Evolutionary conservation across 1,140 invertebrate species (phyloP).

Genomic region (Heliconius melpomene): DNA sequence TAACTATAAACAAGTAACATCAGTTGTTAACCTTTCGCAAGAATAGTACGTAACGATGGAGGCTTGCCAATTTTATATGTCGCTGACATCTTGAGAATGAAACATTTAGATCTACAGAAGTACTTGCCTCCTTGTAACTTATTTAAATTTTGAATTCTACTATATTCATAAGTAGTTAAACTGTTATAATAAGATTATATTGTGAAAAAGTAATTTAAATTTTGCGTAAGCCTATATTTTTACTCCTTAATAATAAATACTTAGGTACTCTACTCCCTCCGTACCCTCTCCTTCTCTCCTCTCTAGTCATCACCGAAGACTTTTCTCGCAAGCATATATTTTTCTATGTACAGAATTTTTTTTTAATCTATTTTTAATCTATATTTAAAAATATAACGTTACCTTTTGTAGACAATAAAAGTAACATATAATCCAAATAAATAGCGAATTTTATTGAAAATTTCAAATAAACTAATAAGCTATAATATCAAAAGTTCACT

Average conservation of each 20-base stretch:
- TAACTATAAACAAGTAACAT: slow-evolving; percentile 13
- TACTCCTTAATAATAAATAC: too few relatives aligned
- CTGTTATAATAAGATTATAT: too few relatives aligned
- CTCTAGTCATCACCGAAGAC: too few relatives aligned
- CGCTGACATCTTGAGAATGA: slow-evolving; percentile 17
- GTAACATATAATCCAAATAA: neutral
- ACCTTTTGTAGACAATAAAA: too few relatives aligned
- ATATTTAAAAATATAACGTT: too few relatives aligned
- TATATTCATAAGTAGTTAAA: neutral
- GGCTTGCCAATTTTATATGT: slow-evolving; percentile 26
- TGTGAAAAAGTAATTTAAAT: too few relatives aligned
- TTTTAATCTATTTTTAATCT: too few relatives aligned
- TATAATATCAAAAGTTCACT: neutral
- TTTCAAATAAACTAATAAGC: neutral
- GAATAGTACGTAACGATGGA: slow-evolving; percentile 32
- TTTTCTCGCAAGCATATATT: too few relatives aligned
- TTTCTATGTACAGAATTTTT: too few relatives aligned
- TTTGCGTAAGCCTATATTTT: too few relatives aligned
- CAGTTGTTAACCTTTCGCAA: slow-evolving; percentile 31
- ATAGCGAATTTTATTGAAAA: neutral
- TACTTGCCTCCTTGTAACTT: neutral
- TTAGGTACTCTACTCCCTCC: too few relatives aligned
- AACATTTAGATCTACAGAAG: slow-evolving; percentile 25
- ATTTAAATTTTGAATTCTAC: neutral
- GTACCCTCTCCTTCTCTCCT: too few relatives aligned